A percentile compares a stretch with the other conserved stretches of the same genome.
Conservation (phyloP, 1,140 invertebrate genomes). For the Scaptomyza graminum region DNA sequence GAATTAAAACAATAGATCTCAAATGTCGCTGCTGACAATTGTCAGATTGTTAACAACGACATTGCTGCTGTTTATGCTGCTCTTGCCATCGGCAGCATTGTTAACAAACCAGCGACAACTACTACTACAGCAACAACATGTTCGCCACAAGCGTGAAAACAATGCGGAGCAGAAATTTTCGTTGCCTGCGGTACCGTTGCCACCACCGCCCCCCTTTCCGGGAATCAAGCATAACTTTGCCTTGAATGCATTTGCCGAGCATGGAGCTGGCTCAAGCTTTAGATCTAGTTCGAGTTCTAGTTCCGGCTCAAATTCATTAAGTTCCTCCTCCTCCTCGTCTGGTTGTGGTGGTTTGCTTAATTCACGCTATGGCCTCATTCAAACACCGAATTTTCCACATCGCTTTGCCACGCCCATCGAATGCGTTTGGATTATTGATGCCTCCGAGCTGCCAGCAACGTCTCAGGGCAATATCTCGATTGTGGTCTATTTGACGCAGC, state of each 20-base stretch:
- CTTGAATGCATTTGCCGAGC: constrained; percentile 63
- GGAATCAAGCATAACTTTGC: constrained; percentile 66
- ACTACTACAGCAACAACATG: constrained; percentile 22
- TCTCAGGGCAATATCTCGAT: constrained; percentile 86
- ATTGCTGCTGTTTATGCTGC: constrained; percentile 51
- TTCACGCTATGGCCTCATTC: constrained; percentile 87
- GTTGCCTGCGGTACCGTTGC: constrained; percentile 72
- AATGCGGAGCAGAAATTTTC: constrained; percentile 68
- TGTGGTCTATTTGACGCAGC: constrained; percentile 93
- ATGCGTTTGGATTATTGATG: constrained; percentile 94
- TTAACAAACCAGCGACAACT: constrained; percentile 35
- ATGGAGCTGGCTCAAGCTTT: constrained; percentile 6
- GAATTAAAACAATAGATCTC: constrained; percentile 51
- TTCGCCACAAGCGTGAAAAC: constrained; percentile 29
- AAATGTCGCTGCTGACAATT: constrained; percentile 59
- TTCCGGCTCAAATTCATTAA: constrained; percentile 18
- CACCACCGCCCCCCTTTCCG: constrained; percentile 71
- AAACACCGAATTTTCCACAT: constrained; percentile 92
- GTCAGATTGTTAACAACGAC: constrained; percentile 50
- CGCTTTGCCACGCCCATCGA: constrained; percentile 91
- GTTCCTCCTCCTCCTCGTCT: constrained; percentile 12
- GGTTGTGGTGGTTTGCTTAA: constrained; percentile 87
- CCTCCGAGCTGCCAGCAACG: constrained; percentile 85
- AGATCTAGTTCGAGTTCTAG: constrained; percentile 18
- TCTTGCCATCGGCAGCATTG: constrained; percentile 34